phyloP scores from a whole-genome alignment of 23 tunicate genomes.

The Phallusia fumigata region DNA sequence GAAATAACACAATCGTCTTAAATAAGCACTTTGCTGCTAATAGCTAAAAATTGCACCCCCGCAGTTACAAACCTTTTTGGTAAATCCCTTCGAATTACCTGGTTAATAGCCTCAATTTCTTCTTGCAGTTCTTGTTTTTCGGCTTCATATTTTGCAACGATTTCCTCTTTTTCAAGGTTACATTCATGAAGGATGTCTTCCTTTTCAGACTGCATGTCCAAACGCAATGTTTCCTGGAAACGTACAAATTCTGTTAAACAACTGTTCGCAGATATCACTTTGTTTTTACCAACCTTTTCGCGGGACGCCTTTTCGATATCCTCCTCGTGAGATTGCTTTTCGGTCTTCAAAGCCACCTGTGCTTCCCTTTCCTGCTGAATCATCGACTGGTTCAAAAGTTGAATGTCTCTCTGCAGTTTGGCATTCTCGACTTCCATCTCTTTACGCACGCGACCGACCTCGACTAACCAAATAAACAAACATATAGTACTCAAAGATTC shows the following conservation, averaged over 20 bases:
- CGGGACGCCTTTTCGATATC: conserved; percentile 78
- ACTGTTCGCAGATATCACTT: background rate
- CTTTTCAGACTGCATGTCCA: conserved; percentile 82
- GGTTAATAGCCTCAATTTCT: conserved; percentile 89
- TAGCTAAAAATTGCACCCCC: too few relatives aligned
- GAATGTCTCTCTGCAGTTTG: conserved; percentile 81
- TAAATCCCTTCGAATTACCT: conserved; percentile 47
- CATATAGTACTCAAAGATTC: background rate
- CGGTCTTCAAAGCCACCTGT: conserved; percentile 89
- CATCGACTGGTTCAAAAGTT: conserved; percentile 80
- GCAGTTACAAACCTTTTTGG: too few relatives aligned
- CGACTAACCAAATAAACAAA: conserved; percentile 41
- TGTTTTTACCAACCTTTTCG: conserved; percentile 44
- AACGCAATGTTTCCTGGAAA: conserved; percentile 65
- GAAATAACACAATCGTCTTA: background rate
- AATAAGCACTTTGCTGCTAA: too few relatives aligned
- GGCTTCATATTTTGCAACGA: conserved; percentile 79
- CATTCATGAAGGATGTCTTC: conserved; percentile 56
- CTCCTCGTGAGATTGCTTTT: conserved; percentile 93
- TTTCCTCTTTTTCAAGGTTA: conserved; percentile 84
- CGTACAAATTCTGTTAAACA: background rate
- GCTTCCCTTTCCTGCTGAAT: conserved; percentile 90
- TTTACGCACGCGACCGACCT: conserved; percentile 85
- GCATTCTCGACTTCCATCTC: conserved; percentile 90
- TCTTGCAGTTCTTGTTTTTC: conserved; percentile 92